phyloP scores from a whole-genome alignment of 2,113 vertebrate genomes.

The Hippocampus abdominalis region DNA sequence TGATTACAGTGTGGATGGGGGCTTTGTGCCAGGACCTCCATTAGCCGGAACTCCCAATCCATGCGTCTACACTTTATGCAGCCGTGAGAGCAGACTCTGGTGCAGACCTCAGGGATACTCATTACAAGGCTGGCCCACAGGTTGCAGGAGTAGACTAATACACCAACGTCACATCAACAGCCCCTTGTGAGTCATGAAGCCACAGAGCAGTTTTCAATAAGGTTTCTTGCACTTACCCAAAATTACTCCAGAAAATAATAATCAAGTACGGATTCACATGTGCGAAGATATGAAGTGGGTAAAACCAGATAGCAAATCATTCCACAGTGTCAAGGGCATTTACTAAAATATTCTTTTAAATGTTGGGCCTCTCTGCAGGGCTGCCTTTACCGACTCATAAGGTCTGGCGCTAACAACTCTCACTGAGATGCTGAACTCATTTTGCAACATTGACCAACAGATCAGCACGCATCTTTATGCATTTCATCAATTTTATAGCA shows the following conservation, averaged over 20 bases:
- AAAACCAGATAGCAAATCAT: not conserved
- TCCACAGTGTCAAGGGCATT: not conserved
- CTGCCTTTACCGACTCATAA: not conserved
- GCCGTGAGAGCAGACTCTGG: slow-evolving; percentile 12
- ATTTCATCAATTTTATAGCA: too few relatives aligned
- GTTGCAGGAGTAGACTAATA: slow-evolving; percentile 14
- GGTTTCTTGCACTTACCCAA: not conserved
- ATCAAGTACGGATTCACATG: not conserved
- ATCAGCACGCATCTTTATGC: too few relatives aligned
- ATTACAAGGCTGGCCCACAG: slow-evolving; percentile 39
- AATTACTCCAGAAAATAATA: not conserved
- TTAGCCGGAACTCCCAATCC: slow-evolving; percentile 23
- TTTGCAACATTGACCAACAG: too few relatives aligned
- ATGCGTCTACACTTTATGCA: slow-evolving; percentile 20
- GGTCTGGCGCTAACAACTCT: too few relatives aligned
- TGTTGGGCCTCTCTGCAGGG: not conserved
- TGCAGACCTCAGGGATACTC: slow-evolving; percentile 40
- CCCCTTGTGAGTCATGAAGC: not conserved
- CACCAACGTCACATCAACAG: not conserved
- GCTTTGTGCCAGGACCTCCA: slow-evolving; percentile 42
- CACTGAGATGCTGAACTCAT: too few relatives aligned
- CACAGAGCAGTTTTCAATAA: slow-evolving; percentile 12
- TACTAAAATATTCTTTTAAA: not conserved
- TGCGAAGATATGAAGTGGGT: not conserved
- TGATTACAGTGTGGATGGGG: slow-evolving; percentile 47